These are phyloP conservation scores for Brachionus manjavacas DNA, from an alignment of 1,140 invertebrate genomes.

Conservation along the genomic window DNA sequence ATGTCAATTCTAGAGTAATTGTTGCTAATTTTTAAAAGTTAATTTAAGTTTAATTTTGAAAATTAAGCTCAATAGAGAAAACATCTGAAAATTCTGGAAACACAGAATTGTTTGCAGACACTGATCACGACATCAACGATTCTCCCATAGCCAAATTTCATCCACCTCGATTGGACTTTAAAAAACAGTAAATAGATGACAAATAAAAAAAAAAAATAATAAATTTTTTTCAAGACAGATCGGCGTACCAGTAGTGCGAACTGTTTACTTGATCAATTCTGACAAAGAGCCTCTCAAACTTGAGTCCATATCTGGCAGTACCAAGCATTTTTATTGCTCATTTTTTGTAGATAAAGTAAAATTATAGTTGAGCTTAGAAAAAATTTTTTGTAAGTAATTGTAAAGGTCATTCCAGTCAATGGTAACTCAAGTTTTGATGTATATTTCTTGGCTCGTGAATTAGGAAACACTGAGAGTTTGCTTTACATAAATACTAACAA, in stretches of 20 bases:
- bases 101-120: not conserved
- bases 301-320: slow-evolving; percentile 78
- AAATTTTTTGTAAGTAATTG: slow-evolving; percentile 46
- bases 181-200: slow-evolving; percentile 62
- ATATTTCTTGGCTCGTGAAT: slow-evolving; percentile 82
- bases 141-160: slow-evolving; percentile 58
- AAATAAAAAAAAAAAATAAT: not conserved
- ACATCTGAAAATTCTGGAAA: not conserved
- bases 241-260: slow-evolving; percentile 73
- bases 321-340: slow-evolving; percentile 80
- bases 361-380: slow-evolving; percentile 7
- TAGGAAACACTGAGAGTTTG: slow-evolving; percentile 78
- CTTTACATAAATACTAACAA: slow-evolving; percentile 87
- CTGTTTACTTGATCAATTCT: slow-evolving; percentile 72
- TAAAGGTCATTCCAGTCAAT: slow-evolving; percentile 73
- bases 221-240: slow-evolving; percentile 65
- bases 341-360: slow-evolving; percentile 81
- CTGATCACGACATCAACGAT: not conserved
- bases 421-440: slow-evolving; percentile 91
- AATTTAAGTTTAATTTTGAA: not conserved
- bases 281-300: slow-evolving; percentile 71
- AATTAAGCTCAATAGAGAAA: not conserved
- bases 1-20: slow-evolving; percentile 1
- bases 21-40: not conserved
- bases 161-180: slow-evolving; percentile 66